Evolutionary conservation across 2,113 vertebrate genomes (phyloP), one percentile per base, ranked within the genome.

Genomic region (Dromas ardeola): DNA sequence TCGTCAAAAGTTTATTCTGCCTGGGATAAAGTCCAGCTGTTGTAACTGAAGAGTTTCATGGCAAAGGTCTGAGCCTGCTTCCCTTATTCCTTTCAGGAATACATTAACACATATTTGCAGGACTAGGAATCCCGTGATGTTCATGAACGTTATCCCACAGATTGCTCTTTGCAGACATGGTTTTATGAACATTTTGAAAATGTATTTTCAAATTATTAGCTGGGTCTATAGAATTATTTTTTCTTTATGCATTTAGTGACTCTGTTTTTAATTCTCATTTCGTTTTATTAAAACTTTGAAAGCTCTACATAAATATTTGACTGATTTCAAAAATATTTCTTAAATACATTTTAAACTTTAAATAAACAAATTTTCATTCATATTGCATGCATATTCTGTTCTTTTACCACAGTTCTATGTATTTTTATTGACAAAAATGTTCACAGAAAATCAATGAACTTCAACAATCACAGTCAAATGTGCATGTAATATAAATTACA

Each of bases 1-100:
- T 86, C 0, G 3, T 91, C 78, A 63, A 55, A 88, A 59, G 74
- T 88, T 95, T 93, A 55, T 87, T 93, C 74, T 94, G 84, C 58
- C 71, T 55, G 36, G 27, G 86, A 95, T 62, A 74, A 83, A 76
- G 63, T 92, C 96, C 94, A 96, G 93, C 96, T 97, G 91, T 85
- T 90, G 21, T 82, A 86, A 93, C 43, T 81, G 56, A 58, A 56
- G 40, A 58, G 52, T 81, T 91, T 91, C 47, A 74, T 89, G 73
- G 90, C 62, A 90, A 97, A 86, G n/a, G 27, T 80, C 77, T 97
- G 83, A 81, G 59, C 52, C 32, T 73, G 78, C 74, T 93, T 95
- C 88, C 55, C 53, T 55, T 77, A 72, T 63, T 96, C 47, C n/a
- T 93, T 79, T 92, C 40, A 94, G 53, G 38, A 95, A 89, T 83